These are phyloP conservation scores for Hetaerina americana DNA, from an alignment of 1,140 invertebrate genomes.

Conservation along the genomic window DNA sequence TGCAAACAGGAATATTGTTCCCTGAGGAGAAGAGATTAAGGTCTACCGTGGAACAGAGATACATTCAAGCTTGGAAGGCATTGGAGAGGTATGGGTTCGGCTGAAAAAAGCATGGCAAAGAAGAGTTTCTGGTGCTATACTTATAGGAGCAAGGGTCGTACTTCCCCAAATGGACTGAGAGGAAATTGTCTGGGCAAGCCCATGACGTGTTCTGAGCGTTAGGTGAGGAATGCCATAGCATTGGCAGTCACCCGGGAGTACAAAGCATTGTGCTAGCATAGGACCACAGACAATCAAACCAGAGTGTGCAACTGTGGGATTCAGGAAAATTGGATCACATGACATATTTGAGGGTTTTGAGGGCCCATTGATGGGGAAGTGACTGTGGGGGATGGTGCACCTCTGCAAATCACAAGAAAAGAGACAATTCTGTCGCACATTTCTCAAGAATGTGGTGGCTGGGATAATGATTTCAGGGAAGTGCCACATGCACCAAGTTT, in stretches of 20 bases:
- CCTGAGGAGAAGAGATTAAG: too few species aligned
- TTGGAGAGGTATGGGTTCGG: too few species aligned
- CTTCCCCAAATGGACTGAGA: background rate
- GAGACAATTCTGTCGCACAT: background rate
- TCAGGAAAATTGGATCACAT: background rate
- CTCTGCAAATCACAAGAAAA: background rate
- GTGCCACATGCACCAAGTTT: background rate
- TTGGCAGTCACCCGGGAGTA: background rate
- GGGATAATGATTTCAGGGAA: background rate
- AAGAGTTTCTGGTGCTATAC: background rate
- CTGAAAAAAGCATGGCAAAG: too few species aligned
- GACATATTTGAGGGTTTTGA: background rate
- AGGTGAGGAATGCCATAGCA: background rate
- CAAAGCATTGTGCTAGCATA: background rate
- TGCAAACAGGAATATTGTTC: too few species aligned
- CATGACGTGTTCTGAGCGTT: background rate
- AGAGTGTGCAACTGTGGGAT: background rate
- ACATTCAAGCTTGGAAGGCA: too few species aligned
- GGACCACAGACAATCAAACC: background rate
- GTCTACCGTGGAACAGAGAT: too few species aligned
- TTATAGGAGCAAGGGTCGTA: background rate
- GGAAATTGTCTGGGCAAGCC: background rate
- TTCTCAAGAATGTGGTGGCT: background rate
- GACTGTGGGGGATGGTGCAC: background rate
- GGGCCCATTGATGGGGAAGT: background rate